Percentiles rank a stretch among this genome's conserved stretches.
Conservation (phyloP, 2,797 vertebrate genomes). For the Melopsittacus undulatus region DNA sequence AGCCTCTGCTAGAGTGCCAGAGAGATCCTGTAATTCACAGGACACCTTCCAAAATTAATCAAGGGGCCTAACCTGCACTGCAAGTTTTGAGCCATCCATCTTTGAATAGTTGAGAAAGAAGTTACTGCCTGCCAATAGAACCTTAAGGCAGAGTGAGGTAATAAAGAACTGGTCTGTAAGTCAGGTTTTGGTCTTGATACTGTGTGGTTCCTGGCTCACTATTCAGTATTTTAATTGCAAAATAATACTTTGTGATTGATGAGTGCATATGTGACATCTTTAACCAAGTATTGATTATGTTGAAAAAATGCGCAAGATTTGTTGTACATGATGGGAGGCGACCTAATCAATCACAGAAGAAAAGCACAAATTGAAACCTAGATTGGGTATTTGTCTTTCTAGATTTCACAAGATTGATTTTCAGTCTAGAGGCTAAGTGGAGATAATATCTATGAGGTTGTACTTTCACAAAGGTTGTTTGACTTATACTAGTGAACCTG, state of each 20-base stretch:
- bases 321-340: background rate
- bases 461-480: background rate
- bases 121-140: background rate
- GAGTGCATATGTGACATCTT: background rate
- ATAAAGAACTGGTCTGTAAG: background rate
- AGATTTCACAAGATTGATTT: background rate
- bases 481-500: background rate
- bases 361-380: background rate
- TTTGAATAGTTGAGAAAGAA: background rate
- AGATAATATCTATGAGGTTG: background rate
- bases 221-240: background rate
- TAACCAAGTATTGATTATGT: background rate
- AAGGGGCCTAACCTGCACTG: background rate
- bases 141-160: background rate
- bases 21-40: background rate
- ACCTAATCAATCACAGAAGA: background rate
- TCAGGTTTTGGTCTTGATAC: background rate
- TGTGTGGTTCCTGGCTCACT: background rate
- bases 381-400: background rate
- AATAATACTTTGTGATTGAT: background rate
- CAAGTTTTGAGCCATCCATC: background rate
- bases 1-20: background rate
- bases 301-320: background rate
- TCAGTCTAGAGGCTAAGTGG: background rate
- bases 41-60: background rate